Base-by-base conservation (phyloP, 2,113 vertebrate species). In the Spermophilus dauricus region DNA sequence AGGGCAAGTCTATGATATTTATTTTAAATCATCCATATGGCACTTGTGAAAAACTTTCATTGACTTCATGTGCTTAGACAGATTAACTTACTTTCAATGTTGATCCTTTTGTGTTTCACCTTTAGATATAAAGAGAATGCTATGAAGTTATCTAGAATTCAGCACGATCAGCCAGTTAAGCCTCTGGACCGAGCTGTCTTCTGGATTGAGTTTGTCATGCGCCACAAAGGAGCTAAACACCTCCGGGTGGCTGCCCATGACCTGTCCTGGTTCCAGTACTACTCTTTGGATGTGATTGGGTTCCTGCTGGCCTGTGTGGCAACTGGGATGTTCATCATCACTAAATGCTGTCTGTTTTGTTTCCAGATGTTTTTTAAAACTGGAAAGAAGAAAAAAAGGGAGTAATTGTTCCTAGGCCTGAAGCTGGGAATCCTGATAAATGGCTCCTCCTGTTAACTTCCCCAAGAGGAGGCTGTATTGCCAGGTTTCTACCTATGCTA, bases 221-320 rank as follows among this genome's bases (percentile, higher is more conserved):
- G 72, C 72, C 72, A 42, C 22, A 32, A 73, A 63, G 61, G 61
- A 28, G 61, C 61, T 9, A 63, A 63, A 28, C 61, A 63, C 61
- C 61, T 63, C 3, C 24, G 24, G 61, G 61, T 63, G 82, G 98
- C 99, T 17, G 96, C 99, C 80, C 99, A 99, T 51, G 53, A 99
- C 7, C 99, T 99, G 92, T 99, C 98, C 80, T 99, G 99, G 99
- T 99, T 99, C 97, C 99, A 99, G 98, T 99, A 99, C 95, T 99
- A 98, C 98, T 98, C 98, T 90, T 96, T 99, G 97, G 99, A 99
- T 56, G 98, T 63, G 61, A 9, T 63, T 63, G 61, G 61, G 61
- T 63, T 63, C 61, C 61, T 63, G 61, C 61, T 63, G 61, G 24
- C 61, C 61, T 97, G 98, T 8, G 30, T 75, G 51, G 85, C 98